phyloP scores from a whole-genome alignment of 1,140 invertebrate species.

The Zaprionus kolodkinae region DNA sequence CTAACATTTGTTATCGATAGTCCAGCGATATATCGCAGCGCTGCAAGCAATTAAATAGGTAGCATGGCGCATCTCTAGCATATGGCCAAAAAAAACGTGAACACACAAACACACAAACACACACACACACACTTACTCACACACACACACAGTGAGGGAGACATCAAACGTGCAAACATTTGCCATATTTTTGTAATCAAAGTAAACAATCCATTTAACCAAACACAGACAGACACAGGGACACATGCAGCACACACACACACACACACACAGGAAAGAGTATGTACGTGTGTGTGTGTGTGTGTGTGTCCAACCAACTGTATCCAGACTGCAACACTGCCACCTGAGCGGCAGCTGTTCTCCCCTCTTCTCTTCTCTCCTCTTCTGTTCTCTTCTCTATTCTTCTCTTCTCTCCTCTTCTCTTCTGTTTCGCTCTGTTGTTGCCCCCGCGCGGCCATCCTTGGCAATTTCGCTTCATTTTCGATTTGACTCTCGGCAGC shows the following conservation, averaged over 20 bases:
- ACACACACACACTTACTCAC: slow-evolving; percentile 22
- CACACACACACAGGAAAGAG: slow-evolving; percentile 22
- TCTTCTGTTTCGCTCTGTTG: slow-evolving; percentile 5
- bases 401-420: too few relatives aligned
- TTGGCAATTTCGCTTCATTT: slow-evolving; percentile 68
- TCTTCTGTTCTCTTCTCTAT: too few relatives aligned
- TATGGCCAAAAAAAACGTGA: slow-evolving; percentile 4
- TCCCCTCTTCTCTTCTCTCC: too few relatives aligned
- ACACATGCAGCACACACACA: slow-evolving; percentile 15
- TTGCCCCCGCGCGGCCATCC: slow-evolving; percentile 45
- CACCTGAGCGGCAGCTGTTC: background rate
- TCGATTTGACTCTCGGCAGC: slow-evolving; percentile 28
- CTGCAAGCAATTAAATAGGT: slow-evolving; percentile 15
- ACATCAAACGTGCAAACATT: slow-evolving; percentile 77
- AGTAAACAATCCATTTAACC: slow-evolving; percentile 80
- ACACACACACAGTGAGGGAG: slow-evolving; percentile 48
- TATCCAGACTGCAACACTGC: background rate
- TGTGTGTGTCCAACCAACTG: background rate
- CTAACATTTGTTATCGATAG: background rate
- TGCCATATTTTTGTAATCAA: slow-evolving; percentile 82
- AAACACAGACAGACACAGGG: slow-evolving; percentile 60
- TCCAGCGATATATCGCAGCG: background rate
- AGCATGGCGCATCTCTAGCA: slow-evolving; percentile 17
- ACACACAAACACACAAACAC: slow-evolving; percentile 32
- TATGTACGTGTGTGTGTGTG: background rate